Evolutionary conservation across 2,797 vertebrate genomes (phyloP), one percentile per base, ranked within the genome.

Genomic region (Ptychadena robeensis): DNA sequence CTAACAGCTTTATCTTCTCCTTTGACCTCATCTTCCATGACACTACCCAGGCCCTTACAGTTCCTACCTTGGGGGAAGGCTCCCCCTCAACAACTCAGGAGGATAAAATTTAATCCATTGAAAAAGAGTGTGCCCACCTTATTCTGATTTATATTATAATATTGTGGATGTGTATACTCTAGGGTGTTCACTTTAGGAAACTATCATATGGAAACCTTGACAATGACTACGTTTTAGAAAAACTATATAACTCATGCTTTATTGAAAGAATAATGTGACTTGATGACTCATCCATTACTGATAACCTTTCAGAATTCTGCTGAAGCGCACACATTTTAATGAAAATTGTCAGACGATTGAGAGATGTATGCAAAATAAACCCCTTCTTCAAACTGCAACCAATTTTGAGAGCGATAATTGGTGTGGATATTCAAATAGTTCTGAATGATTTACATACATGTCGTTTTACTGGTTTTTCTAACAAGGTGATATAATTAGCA

Each of bases 401-500:
- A 3, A 71, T 65, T 78, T 69, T 32, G 35, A 37, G 25, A 57
- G 25, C 69, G 37, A 65, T 57, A 72, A 77, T 78, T 79, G 38
- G 67, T 66, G 15, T 31, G 61, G 74, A 40, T 70, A 61, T 61
- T 83, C 30, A 71, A 77, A 79, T 57, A 53, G 63, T 75, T 80
- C 53, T 30, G 30, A 73, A 64, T 75, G 64, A 73, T 80, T 80
- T 74, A 67, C 71, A 85, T 85, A 68, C 44, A 80, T 85, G 78
- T 53, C 77, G 64, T 74, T 59, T 80, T 80, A 75, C 64, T 70
- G 64, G 35, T 69, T 74, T 80, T n/a, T 73, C 82, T 84, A 87
- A 90, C 85, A 87, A 87, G 82, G 82, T 67, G 75, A 87, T 70
- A 32, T 79, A 89, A 88, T 86, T 85, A 87, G 79, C 82, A 83